A percentile compares a stretch with the other conserved stretches of the same genome.
Evolutionary conservation across 1,140 invertebrate species (phyloP).

Genomic region (Diploscapter pachys): DNA sequence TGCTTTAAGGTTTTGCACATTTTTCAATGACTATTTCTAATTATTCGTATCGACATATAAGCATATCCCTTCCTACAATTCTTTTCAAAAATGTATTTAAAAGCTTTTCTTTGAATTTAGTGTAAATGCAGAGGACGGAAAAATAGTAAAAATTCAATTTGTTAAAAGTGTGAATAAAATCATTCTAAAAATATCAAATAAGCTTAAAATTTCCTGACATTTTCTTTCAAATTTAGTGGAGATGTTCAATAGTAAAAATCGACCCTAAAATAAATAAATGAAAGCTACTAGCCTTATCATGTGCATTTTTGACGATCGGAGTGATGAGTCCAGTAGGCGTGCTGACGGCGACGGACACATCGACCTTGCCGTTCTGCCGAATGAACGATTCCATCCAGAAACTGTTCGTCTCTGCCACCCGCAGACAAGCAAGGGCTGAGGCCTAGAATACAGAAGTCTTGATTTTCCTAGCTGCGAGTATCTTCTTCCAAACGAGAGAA

Average conservation of each 20-base stretch:
- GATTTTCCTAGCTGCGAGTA: neutral
- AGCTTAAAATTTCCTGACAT: constrained; percentile 1
- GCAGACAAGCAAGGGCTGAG: constrained; percentile 81
- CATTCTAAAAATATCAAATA: constrained; percentile 20
- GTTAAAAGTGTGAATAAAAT: constrained; percentile 43
- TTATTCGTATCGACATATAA: too few relatives aligned
- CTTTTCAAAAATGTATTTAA: too few relatives aligned
- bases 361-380: constrained; percentile 66
- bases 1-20: neutral
- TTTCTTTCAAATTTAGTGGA: constrained; percentile 62
- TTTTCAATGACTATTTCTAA: neutral
- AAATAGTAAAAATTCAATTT: too few relatives aligned
- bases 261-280: too few relatives aligned
- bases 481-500: constrained; percentile 3
- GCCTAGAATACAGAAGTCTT: constrained; percentile 51
- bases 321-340: constrained; percentile 93
- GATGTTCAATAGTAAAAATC: constrained; percentile 41
- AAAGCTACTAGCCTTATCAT: too few relatives aligned
- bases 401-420: constrained; percentile 90
- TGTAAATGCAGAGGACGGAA: too few relatives aligned
- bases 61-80: too few relatives aligned
- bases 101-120: too few relatives aligned
- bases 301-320: constrained; percentile 86
- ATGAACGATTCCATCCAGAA: constrained; percentile 78
- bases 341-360: constrained; percentile 92